These are phyloP conservation scores for Mycteria americana DNA, from an alignment of 2,797 vertebrate genomes.

Conservation along the genomic window DNA sequence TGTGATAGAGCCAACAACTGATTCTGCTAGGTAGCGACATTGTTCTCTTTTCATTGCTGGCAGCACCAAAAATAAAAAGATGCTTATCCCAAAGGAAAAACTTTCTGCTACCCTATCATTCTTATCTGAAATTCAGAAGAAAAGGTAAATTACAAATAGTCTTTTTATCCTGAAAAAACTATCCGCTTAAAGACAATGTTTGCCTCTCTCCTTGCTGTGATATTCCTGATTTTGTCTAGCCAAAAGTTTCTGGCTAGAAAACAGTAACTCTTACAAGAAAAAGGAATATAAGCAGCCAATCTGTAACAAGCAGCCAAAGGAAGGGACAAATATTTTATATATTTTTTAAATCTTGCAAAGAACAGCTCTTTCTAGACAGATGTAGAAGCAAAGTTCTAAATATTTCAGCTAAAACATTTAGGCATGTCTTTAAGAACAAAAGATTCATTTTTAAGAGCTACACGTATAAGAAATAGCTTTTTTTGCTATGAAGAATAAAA, in stretches of 20 bases:
- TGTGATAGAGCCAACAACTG: neutral
- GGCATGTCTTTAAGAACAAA: neutral
- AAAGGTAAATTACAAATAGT: neutral
- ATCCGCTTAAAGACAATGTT: neutral
- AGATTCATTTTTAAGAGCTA: conserved; percentile 8
- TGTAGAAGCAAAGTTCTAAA: conserved; percentile 34
- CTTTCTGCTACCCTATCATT: neutral
- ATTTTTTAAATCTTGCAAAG: conserved; percentile 47
- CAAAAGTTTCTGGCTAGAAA: conserved; percentile 31
- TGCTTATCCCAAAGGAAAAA: neutral
- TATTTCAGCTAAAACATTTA: neutral
- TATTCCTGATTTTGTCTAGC: neutral
- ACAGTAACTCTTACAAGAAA: conserved; percentile 38
- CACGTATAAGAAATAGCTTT: neutral
- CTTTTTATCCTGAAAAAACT: neutral
- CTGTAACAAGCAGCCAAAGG: conserved; percentile 32
- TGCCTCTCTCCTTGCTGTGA: conserved; percentile 13
- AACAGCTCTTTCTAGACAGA: conserved; percentile 47
- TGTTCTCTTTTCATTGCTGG: neutral
- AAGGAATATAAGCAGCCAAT: conserved; percentile 30
- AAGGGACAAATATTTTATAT: conserved; percentile 30
- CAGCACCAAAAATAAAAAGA: neutral
- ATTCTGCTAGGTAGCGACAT: neutral
- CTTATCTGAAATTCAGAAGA: neutral
- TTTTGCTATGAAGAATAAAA: neutral